A percentile compares a stretch with the other conserved stretches of the same genome.
phyloP scores from a whole-genome alignment of 2,113 vertebrate genomes.

The Labeo rohita region DNA sequence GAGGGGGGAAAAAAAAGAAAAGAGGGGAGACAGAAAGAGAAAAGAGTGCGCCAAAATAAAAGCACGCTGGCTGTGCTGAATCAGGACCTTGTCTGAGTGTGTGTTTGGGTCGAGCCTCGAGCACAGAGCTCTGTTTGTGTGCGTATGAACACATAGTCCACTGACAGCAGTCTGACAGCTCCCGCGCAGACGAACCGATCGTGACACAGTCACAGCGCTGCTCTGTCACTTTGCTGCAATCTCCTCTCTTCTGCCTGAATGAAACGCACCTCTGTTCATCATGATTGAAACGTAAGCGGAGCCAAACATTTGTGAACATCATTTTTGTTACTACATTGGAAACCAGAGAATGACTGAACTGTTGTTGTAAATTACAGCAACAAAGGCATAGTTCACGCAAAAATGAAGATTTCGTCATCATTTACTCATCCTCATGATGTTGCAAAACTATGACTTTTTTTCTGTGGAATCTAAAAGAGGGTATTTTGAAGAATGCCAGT shows the following conservation, averaged over 20 bases:
- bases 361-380: neutral
- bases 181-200: slow-evolving; percentile 27
- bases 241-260: slow-evolving; percentile 11
- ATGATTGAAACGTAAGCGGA: neutral
- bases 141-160: slow-evolving; percentile 43
- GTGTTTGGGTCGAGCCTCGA: slow-evolving; percentile 14
- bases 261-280: slow-evolving; percentile 34
- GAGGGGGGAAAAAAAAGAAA: slow-evolving; percentile 66
- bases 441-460: neutral
- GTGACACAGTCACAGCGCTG: slow-evolving; percentile 28
- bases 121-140: slow-evolving; percentile 36
- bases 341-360: neutral
- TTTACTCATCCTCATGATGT: neutral
- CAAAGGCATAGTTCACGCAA: neutral
- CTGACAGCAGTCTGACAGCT: slow-evolving; percentile 43
- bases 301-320: neutral
- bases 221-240: slow-evolving; percentile 21
- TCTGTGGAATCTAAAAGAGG: neutral
- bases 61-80: slow-evolving; percentile 64
- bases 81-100: slow-evolving; percentile 63
- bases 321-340: neutral
- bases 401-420: neutral
- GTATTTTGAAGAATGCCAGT: neutral
- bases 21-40: slow-evolving; percentile 65
- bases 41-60: slow-evolving; percentile 72